Conservation (phyloP, 2,797 vertebrate genomes). For the Momotus momota region DNA sequence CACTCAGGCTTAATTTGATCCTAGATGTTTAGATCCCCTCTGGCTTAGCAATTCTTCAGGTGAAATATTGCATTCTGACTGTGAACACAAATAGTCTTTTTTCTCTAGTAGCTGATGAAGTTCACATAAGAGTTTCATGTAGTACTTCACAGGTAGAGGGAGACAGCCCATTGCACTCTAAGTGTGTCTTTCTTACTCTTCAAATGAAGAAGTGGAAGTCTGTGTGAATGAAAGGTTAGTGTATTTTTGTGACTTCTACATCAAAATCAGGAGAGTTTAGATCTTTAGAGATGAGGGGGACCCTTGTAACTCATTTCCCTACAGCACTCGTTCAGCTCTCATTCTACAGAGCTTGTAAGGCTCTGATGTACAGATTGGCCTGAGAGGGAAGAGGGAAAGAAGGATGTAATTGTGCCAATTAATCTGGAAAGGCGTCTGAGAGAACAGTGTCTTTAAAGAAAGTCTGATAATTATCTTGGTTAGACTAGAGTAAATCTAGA, state of each 20-base stretch:
- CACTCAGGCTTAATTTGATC: conserved; percentile 20
- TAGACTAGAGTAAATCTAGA: conserved; percentile 3
- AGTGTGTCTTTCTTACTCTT: not conserved
- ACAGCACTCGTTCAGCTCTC: conserved; percentile 36
- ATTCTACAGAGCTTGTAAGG: conserved; percentile 63
- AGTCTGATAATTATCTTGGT: not conserved
- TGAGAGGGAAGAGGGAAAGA: conserved; percentile 37
- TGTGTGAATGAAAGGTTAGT: not conserved
- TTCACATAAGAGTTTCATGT: not conserved
- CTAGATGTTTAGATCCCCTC: conserved; percentile 19
- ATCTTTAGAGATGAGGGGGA: not conserved
- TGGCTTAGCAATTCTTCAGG: not conserved
- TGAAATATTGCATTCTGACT: conserved; percentile 32
- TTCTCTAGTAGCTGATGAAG: not conserved
- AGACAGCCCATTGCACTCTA: not conserved
- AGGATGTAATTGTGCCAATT: conserved; percentile 74
- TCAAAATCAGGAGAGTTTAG: conserved; percentile 14
- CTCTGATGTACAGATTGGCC: conserved; percentile 53
- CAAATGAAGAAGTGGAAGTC: not conserved
- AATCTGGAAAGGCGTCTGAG: conserved; percentile 66
- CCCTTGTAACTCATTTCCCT: not conserved
- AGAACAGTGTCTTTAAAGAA: conserved; percentile 43
- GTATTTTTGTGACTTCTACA: conserved; percentile 4
- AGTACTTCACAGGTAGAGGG: not conserved
- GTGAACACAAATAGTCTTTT: conserved; percentile 6